Evolutionary conservation across 1,140 invertebrate species (phyloP).

Genomic region (Papilio polytes): DNA sequence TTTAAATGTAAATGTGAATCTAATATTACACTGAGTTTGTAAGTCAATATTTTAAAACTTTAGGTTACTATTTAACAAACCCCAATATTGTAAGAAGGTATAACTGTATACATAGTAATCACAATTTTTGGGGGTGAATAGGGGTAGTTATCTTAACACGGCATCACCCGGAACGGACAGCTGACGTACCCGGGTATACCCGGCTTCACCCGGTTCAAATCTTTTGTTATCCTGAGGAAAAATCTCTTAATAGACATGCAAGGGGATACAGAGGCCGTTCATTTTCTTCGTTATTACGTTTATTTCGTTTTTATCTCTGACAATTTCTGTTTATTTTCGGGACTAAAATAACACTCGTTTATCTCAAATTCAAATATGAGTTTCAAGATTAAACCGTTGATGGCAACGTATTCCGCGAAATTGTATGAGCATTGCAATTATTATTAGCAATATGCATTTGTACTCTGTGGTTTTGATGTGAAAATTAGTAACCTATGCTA

Average conservation of each 20-base stretch:
- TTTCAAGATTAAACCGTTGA: background rate
- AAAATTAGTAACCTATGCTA: too few species aligned
- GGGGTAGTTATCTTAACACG: conserved; percentile 12
- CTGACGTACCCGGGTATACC: background rate
- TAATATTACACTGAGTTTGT: too few species aligned
- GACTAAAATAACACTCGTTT: background rate
- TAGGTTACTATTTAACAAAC: too few species aligned
- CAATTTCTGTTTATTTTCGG: conserved; percentile 21
- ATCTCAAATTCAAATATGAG: background rate
- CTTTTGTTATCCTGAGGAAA: conserved; percentile 1
- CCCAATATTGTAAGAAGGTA: background rate
- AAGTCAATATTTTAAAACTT: too few species aligned
- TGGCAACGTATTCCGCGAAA: background rate
- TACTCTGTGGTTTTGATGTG: too few species aligned
- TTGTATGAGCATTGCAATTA: too few species aligned
- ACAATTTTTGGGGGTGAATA: background rate
- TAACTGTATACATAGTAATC: background rate
- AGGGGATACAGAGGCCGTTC: conserved; percentile 9
- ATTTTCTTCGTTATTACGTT: conserved; percentile 28
- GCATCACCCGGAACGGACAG: conserved; percentile 1
- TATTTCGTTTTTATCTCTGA: conserved; percentile 17
- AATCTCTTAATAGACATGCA: conserved; percentile 22
- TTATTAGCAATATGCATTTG: too few species aligned
- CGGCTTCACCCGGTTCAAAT: conserved; percentile 1
- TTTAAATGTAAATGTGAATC: too few species aligned